Base-by-base conservation (phyloP, 2,113 vertebrate genomes). In the Daphoenositta chrysoptera region DNA sequence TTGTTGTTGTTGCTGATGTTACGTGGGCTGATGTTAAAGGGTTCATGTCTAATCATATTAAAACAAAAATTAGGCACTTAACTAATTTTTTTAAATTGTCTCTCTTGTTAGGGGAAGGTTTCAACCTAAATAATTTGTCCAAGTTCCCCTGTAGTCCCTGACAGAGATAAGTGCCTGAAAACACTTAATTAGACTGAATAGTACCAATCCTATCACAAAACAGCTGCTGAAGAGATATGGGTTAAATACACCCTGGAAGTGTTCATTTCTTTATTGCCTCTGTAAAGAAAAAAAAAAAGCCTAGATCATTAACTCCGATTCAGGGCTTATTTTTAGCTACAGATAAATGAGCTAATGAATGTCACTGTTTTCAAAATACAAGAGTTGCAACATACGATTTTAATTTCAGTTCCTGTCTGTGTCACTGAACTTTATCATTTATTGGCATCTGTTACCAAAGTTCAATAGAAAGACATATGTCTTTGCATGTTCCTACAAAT, bases 401-500 rank as follows among this genome's bases (percentile, higher is more conserved):
- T 57, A 13, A 39, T 84, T 68, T 82, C 87, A 68, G 35, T 92
- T 89, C 73, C 40, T 87, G 22, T 68, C 60, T 21, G 50, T 85
- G 88, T 80, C 87, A 90, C 50, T 87, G 87, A 94, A 72, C 54
- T 77, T 95, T 87, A 65, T 89, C 7, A 39, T 81, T 92, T 75
- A 78, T 65, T 93, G 77, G 11, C 26, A 79, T 53, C 31, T 81
- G 92, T 89, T 79, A 31, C 31, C 81, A 51, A 75, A 91, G 77
- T 97, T 89, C 76, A 76, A 16, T n/a, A 91, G 61, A 70, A 94
- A 77, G 45, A 37, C 10, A 15, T n/a, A 13, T 4, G 9, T 27
- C 58, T 88, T 71, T 37, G 26, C 54, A 20, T 17, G 11, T 64
- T 93, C 48, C 37, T 65, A 48, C 17, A 76, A 51, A 48, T 44